Base-by-base conservation (phyloP, 2,888 invertebrate species). In the Idaea dimidiata region DNA sequence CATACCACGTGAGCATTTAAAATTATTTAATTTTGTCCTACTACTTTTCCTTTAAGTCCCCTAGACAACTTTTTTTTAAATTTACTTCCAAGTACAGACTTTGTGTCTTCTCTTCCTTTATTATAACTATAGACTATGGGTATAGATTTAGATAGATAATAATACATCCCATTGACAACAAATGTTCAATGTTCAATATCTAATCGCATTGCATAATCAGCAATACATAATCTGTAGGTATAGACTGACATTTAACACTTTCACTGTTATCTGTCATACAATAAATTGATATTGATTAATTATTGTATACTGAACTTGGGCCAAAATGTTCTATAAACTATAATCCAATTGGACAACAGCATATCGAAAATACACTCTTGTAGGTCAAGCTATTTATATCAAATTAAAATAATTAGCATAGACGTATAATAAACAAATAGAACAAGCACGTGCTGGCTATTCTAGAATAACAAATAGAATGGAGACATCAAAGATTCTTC, bases 301-400 rank as follows among this genome's bases (percentile, higher is more conserved):
- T 62, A 61, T 59, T 59, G 62, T 54, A 58, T 62, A 18, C 59
- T 61, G 64, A 66, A 62, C 61, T 58, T 60, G 63, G 62, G 68
- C 68, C 68, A 68, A 69, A 59, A 58, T 58, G 64, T 60, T 69
- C 65, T 17, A 18, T 43, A 43, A 3, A 43, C 24, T 24, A 8
- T 43, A 43, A n/a, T 43, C 10, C 2, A 43, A 43, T 43, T 8
- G 43, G 10, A 43, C 43, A 43, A 14, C 8, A 43, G 6, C 43
- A 8, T 43, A 43, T 43, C 43, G 3, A 43, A 8, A 43, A 7
- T 33, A 43, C 6, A 43, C 10, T 7, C 43, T 24, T 24, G 43
- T 43, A 43, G 8, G 43, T 43, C 0, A 2, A 43, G 43, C 43
- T 43, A 43, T 1, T 3, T n/a, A n/a, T n/a, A 43, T 1, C 24